Conservation (phyloP, 2,888 invertebrate species). For the Drosophila fungiperda region DNA sequence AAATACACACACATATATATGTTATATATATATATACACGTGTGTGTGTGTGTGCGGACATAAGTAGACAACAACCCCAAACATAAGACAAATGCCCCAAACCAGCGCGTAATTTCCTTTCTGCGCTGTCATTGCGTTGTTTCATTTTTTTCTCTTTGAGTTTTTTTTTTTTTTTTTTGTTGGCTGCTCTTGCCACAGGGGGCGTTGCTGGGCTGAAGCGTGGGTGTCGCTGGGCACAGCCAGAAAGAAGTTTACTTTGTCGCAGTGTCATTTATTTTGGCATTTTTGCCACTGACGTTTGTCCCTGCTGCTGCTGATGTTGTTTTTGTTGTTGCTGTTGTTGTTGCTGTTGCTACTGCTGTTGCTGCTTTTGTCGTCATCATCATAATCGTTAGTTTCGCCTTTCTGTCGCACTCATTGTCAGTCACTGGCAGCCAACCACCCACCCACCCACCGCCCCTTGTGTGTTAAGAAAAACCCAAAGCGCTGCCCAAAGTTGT, state of each 20-base stretch:
- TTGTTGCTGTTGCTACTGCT: conserved; percentile 23
- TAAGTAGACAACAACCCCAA: conserved; percentile 46
- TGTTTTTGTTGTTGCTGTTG: conserved; percentile 1
- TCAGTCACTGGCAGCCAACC: background rate
- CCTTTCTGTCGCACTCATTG: conserved; percentile 42
- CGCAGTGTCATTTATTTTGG: conserved; percentile 78
- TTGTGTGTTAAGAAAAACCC: conserved; percentile 43
- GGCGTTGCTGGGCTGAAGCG: background rate
- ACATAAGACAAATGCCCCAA: conserved; percentile 39
- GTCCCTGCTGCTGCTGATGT: conserved; percentile 20
- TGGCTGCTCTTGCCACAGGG: conserved; percentile 1
- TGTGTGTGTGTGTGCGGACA: background rate
- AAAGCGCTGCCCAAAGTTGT: conserved; percentile 30
- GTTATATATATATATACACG: background rate
- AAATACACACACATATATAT: conserved; percentile 24
- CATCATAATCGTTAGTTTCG: conserved; percentile 76
- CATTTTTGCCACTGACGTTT: conserved; percentile 67
- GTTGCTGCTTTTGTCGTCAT: conserved; percentile 60
- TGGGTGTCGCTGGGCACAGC: conserved; percentile 38
- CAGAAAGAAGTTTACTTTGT: conserved; percentile 73
- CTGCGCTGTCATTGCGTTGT: conserved; percentile 20
- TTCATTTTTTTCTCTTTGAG: conserved; percentile 3
- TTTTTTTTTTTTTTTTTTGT: conserved; percentile 30
- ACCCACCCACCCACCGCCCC: background rate
- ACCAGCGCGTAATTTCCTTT: conserved; percentile 68